Evolutionary conservation across 2,113 vertebrate genomes (phyloP).

Genomic region (Osmerus eperlanus): DNA sequence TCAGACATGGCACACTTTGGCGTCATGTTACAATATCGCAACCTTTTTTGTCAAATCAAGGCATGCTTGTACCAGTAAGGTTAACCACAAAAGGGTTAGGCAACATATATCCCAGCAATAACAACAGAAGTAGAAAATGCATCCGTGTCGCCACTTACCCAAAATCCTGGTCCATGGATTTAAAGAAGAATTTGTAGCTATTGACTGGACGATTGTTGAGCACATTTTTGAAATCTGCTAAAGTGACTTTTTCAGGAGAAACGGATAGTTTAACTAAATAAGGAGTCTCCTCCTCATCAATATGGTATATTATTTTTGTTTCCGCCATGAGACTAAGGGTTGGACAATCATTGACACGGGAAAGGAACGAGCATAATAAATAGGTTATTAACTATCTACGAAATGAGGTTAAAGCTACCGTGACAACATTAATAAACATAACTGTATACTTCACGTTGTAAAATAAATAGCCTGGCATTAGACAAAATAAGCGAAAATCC

Average conservation of each 20-base stretch:
- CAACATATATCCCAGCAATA: no score
- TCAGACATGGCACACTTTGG: background rate
- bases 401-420: conserved; percentile 51
- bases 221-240: conserved; percentile 97
- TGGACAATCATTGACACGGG: conserved; percentile 74
- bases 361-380: conserved; percentile 55
- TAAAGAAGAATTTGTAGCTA: conserved; percentile 99
- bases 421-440: conserved; percentile 44
- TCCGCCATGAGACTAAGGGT: conserved; percentile 88
- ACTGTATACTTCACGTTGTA: conserved; percentile 36
- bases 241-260: conserved; percentile 90
- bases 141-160: conserved; percentile 76
- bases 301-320: conserved; percentile 98
- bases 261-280: conserved; percentile 95
- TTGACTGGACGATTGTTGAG: conserved; percentile 92
- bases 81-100: no score
- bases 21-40: conserved; percentile 38
- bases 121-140: conserved; percentile 12
- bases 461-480: conserved; percentile 50
- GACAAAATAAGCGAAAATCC: conserved; percentile 44
- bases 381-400: conserved; percentile 57
- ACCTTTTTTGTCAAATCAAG: conserved; percentile 16
- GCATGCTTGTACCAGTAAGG: background rate
- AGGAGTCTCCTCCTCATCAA: conserved; percentile 97
- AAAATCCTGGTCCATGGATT: conserved; percentile 99